Evolutionary conservation across 2,797 vertebrate genomes (phyloP).

Genomic region (Gambelia wislizenii): DNA sequence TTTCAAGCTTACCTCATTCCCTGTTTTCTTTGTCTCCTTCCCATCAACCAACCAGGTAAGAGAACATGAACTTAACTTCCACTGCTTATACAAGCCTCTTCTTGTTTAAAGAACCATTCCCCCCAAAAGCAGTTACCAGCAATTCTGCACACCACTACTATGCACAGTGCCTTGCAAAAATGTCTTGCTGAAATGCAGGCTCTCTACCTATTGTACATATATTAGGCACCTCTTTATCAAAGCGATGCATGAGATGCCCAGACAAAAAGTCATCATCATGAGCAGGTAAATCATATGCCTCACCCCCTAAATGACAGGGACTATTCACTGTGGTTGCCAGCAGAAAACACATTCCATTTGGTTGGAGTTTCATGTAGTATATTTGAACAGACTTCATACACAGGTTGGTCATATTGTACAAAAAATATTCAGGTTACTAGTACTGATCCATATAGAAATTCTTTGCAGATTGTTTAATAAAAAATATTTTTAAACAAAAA

Average conservation of each 20-base stretch:
- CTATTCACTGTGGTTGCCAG: neutral
- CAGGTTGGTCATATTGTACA: neutral
- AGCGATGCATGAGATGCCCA: neutral
- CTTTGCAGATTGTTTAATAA: no score
- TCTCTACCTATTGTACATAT: neutral
- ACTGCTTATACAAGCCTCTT: neutral
- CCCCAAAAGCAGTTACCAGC: neutral
- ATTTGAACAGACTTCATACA: neutral
- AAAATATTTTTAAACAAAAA: no score
- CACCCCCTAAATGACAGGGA: neutral
- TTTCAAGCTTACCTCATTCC: neutral
- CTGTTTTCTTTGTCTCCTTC: conserved; percentile 23
- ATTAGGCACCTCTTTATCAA: neutral
- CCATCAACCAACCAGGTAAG: neutral
- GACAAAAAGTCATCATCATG: neutral
- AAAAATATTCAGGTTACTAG: neutral
- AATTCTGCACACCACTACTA: neutral
- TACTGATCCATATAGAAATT: neutral
- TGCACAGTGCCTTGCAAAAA: neutral
- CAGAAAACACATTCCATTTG: neutral
- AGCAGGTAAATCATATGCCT: neutral
- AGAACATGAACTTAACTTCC: neutral
- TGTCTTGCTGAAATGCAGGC: neutral
- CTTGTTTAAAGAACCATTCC: neutral
- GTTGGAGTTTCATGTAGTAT: neutral